These are phyloP conservation scores for Elaeidobius kamerunicus DNA, from an alignment of 2,888 invertebrate genomes.

Conservation along the genomic window DNA sequence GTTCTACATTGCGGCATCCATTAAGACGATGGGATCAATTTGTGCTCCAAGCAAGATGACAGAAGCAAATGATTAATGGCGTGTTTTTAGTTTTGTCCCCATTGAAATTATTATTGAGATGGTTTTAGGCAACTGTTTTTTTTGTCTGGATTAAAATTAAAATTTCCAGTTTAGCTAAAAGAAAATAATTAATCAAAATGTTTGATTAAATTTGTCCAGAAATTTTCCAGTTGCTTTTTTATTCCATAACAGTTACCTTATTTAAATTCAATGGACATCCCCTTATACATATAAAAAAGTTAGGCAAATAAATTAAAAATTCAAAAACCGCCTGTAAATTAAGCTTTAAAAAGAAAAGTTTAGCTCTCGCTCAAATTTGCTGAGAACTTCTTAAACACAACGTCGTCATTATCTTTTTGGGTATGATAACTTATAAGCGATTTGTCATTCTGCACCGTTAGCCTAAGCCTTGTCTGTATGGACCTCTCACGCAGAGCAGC, in stretches of 20 bases:
- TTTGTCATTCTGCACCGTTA: too few relatives aligned
- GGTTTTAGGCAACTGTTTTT: background rate
- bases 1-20: slow-evolving; percentile 1
- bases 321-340: slow-evolving; percentile 15
- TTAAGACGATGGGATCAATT: slow-evolving; percentile 7
- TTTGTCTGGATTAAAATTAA: too few relatives aligned
- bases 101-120: background rate
- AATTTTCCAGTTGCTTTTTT: too few relatives aligned
- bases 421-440: too few relatives aligned
- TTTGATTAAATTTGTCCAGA: too few relatives aligned
- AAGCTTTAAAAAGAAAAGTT: slow-evolving; percentile 23
- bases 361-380: slow-evolving; percentile 10
- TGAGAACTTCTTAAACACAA: slow-evolving; percentile 20
- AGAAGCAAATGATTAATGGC: background rate
- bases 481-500: too few relatives aligned
- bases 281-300: slow-evolving; percentile 8
- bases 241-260: background rate
- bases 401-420: slow-evolving; percentile 21
- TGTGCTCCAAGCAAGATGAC: slow-evolving; percentile 1
- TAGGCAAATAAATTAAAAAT: slow-evolving; percentile 17
- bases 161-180: too few relatives aligned
- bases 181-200: too few relatives aligned
- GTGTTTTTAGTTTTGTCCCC: background rate
- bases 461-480: too few relatives aligned
- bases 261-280: slow-evolving; percentile 10